Percentiles rank a stretch among this genome's conserved stretches.
Conservation (phyloP, 23 tunicate species). For the Clavelina lepadiformis region DNA sequence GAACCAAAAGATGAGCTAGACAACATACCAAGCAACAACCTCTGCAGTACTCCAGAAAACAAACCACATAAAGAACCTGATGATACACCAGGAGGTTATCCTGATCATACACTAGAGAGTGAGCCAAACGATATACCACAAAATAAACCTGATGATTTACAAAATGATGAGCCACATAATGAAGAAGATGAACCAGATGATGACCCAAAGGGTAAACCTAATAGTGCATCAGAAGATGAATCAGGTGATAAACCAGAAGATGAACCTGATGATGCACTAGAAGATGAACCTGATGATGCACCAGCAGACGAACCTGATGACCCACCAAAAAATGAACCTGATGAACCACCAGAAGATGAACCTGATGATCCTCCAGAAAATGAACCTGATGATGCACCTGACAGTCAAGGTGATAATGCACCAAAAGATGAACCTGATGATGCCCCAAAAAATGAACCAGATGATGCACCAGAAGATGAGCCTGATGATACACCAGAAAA, state of each 20-base stretch:
- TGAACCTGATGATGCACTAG: not conserved
- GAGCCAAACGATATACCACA: slow-evolving; percentile 9
- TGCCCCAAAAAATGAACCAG: slow-evolving; percentile 13
- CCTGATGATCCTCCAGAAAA: not conserved
- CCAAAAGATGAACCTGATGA: not conserved
- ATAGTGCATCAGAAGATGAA: slow-evolving; percentile 7
- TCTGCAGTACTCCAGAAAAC: slow-evolving; percentile 5
- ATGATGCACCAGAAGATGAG: slow-evolving; percentile 11
- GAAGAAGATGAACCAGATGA: slow-evolving; percentile 11
- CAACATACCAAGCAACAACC: slow-evolving; percentile 3
- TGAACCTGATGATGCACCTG: slow-evolving; percentile 11
- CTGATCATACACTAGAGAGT: not conserved
- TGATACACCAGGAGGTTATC: not conserved
- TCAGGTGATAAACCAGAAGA: slow-evolving; percentile 19
- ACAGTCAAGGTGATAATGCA: not conserved
- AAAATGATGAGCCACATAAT: slow-evolving; percentile 10
- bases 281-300: slow-evolving; percentile 11
- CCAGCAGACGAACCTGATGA: slow-evolving; percentile 13
- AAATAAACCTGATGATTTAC: slow-evolving; percentile 10
- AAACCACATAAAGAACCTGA: slow-evolving; percentile 14
- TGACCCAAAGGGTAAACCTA: slow-evolving; percentile 3
- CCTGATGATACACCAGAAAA: no score
- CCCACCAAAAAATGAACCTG: slow-evolving; percentile 6
- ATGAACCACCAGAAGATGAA: slow-evolving; percentile 1
- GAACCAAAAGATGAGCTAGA: slow-evolving; percentile 8